Evolutionary conservation across 2,797 vertebrate species (phyloP).

Genomic region (Chiloscyllium punctatum): DNA sequence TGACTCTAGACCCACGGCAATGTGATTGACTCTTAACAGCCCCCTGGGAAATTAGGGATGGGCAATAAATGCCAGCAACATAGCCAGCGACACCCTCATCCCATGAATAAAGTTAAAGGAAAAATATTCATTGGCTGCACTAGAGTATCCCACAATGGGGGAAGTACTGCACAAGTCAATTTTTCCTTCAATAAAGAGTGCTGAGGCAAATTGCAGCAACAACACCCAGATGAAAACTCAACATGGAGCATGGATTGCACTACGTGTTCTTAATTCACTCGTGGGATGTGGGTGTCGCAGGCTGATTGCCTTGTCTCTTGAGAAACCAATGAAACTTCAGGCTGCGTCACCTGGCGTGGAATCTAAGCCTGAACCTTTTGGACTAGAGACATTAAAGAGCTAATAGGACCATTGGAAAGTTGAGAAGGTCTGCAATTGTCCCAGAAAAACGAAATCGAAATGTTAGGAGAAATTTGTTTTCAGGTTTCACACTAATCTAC

Average conservation of each 20-base stretch:
- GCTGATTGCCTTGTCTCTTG: too few species aligned
- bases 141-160: background rate
- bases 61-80: too few species aligned
- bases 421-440: background rate
- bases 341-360: background rate
- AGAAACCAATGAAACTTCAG: background rate
- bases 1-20: too few species aligned
- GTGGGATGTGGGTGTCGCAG: too few species aligned
- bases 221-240: background rate
- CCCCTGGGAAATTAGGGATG: too few species aligned
- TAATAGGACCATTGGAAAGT: background rate
- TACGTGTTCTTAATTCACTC: background rate
- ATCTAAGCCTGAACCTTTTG: background rate
- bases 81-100: too few species aligned
- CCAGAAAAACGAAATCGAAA: background rate
- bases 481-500: background rate
- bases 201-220: background rate
- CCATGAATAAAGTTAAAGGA: too few species aligned
- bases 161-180: background rate
- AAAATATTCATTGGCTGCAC: background rate
- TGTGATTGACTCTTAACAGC: too few species aligned
- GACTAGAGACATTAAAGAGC: background rate
- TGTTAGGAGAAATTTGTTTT: background rate
- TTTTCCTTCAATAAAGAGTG: background rate
- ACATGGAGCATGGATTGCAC: background rate